A percentile compares a stretch with the other conserved stretches of the same genome.
Evolutionary conservation across 2,113 vertebrate species (phyloP).

Genomic region (Gymnocephalus cernua): DNA sequence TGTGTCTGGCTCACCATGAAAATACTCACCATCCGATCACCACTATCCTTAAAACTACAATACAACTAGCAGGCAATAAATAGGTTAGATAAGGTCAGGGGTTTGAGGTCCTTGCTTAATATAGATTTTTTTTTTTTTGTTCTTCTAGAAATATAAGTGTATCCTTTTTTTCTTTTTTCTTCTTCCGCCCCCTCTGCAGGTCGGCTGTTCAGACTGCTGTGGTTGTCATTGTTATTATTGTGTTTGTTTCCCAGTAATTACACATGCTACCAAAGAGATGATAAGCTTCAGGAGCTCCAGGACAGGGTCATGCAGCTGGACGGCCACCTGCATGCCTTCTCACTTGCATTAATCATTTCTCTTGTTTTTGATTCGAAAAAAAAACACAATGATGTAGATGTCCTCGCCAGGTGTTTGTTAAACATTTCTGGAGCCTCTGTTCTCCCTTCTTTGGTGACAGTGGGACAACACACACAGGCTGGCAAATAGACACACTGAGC

Average conservation of each 20-base stretch:
- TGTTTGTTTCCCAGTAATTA: constrained; percentile 23
- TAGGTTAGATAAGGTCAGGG: background rate
- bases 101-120: background rate
- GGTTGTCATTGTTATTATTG: constrained; percentile 12
- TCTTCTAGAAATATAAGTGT: background rate
- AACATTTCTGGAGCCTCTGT: constrained; percentile 25
- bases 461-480: constrained; percentile 1
- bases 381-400: constrained; percentile 5
- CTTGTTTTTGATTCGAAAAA: background rate
- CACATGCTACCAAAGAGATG: constrained; percentile 13
- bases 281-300: background rate
- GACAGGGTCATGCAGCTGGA: background rate
- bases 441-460: constrained; percentile 1
- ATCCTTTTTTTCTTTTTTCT: background rate
- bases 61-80: background rate
- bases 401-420: constrained; percentile 24
- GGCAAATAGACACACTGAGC: constrained; percentile 28
- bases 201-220: background rate
- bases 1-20: constrained; percentile 15
- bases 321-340: background rate
- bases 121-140: constrained; percentile 1
- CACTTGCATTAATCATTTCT: constrained; percentile 7
- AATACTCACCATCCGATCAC: constrained; percentile 10
- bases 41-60: background rate
- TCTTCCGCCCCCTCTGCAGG: background rate